Conservation (phyloP, 2,113 vertebrate genomes). For the Peromyscus maniculatus region DNA sequence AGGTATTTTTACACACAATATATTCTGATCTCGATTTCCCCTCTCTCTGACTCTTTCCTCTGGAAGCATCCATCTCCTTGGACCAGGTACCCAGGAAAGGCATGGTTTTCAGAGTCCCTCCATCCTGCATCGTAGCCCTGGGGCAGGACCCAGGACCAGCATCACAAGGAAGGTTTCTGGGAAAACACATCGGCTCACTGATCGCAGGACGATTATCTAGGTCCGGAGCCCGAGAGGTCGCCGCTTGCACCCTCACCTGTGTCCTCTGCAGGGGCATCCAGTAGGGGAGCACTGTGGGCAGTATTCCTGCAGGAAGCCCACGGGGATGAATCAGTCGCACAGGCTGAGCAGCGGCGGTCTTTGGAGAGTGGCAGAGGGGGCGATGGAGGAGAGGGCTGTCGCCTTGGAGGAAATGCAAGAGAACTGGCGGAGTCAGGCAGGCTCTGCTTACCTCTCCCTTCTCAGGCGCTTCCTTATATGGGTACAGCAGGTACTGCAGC, state of each 20-base stretch:
- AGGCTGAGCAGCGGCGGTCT: background rate
- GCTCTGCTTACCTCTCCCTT: background rate
- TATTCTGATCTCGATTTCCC: background rate
- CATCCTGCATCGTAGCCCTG: too few species aligned
- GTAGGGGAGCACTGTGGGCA: background rate
- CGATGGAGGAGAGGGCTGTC: background rate
- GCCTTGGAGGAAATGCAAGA: background rate
- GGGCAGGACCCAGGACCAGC: background rate
- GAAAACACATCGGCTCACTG: background rate
- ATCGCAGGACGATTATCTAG: background rate
- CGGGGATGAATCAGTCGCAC: background rate
- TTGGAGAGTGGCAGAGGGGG: background rate
- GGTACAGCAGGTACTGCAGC: background rate
- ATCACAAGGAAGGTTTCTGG: background rate
- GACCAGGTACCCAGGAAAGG: background rate
- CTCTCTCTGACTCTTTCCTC: background rate
- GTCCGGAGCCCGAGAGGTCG: background rate
- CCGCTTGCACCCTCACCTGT: slow-evolving; percentile 58
- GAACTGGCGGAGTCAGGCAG: too few species aligned
- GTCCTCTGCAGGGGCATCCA: background rate
- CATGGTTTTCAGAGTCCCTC: background rate
- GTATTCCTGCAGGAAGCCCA: background rate
- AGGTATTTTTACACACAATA: background rate
- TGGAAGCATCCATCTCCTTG: background rate
- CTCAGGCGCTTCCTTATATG: slow-evolving; percentile 62